A percentile compares a stretch with the other conserved stretches of the same genome.
Evolutionary conservation across 1,140 invertebrate species (phyloP).

Genomic region (Cydia fagiglandana): DNA sequence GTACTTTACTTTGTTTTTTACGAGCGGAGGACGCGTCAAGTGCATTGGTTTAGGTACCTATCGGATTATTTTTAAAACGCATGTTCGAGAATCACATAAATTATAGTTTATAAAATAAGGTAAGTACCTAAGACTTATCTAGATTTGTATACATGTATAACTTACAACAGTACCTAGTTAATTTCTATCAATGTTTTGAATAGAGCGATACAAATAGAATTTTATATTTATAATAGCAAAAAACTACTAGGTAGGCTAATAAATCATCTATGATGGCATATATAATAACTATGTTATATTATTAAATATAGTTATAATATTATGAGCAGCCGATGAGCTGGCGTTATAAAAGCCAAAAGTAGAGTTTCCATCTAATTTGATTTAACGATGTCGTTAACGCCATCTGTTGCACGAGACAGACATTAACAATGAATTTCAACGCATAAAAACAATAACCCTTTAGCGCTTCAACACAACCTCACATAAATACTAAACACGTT

Average conservation of each 20-base stretch:
- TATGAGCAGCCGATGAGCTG: background rate
- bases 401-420: conserved; percentile 32
- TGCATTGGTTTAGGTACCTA: conserved; percentile 7
- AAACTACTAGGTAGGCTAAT: background rate
- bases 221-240: background rate
- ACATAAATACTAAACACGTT: background rate
- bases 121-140: background rate
- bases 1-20: conserved; percentile 25
- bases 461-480: background rate
- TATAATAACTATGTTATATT: no score
- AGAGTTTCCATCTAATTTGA: conserved; percentile 33
- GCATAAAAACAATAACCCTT: background rate
- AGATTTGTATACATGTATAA: background rate
- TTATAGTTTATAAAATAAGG: background rate
- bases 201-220: background rate
- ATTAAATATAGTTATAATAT: no score
- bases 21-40: conserved; percentile 15
- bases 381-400: conserved; percentile 34
- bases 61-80: conserved; percentile 3
- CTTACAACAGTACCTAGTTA: background rate
- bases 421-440: conserved; percentile 18
- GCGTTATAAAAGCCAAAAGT: background rate
- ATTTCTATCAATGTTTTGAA: background rate
- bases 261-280: no score
- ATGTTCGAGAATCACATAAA: background rate